These are phyloP conservation scores for Capra hircus DNA, from an alignment of 2,113 vertebrate species.

Conservation along the genomic window DNA sequence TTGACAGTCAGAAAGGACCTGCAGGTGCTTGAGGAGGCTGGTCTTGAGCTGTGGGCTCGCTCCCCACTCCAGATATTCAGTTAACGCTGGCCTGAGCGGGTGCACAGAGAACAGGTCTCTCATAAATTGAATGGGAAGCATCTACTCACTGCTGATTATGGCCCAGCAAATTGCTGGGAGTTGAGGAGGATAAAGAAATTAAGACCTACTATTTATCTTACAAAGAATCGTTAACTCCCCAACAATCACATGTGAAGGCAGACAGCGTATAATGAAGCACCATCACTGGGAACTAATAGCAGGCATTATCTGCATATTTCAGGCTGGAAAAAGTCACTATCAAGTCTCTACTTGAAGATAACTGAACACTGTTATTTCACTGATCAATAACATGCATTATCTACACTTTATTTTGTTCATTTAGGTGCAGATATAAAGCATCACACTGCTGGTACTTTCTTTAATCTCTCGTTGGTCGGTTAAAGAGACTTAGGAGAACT, in stretches of 20 bases:
- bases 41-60: background rate
- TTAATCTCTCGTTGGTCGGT: background rate
- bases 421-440: background rate
- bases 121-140: background rate
- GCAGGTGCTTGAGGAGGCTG: background rate
- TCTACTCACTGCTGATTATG: background rate
- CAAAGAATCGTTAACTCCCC: background rate
- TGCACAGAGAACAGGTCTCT: background rate
- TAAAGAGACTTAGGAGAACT: background rate
- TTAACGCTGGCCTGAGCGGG: background rate
- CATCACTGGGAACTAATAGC: background rate
- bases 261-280: background rate
- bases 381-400: background rate
- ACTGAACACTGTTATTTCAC: background rate
- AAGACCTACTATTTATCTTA: background rate
- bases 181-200: background rate
- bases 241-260: background rate
- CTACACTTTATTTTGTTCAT: background rate
- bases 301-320: background rate
- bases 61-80: background rate
- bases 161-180: background rate
- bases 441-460: background rate
- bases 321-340: background rate
- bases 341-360: background rate
- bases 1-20: background rate